These are phyloP conservation scores for Pseudobourletiella spinata DNA, from an alignment of 1,140 invertebrate genomes.

Conservation along the genomic window DNA sequence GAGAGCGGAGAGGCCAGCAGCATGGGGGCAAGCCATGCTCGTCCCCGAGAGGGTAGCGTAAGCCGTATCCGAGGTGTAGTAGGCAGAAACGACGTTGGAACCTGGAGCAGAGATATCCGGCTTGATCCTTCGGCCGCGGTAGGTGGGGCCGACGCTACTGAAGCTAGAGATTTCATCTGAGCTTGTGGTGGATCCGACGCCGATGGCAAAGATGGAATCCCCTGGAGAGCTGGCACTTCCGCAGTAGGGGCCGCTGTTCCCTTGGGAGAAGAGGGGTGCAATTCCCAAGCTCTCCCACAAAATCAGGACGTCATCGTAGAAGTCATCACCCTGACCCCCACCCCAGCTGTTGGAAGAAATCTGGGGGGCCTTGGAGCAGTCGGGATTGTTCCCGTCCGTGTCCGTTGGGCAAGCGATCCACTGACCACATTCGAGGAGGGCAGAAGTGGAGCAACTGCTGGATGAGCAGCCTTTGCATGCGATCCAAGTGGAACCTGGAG, in stretches of 20 bases:
- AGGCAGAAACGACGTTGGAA: slow-evolving; percentile 11
- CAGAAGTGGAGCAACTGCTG: not conserved
- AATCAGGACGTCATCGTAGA: slow-evolving; percentile 13
- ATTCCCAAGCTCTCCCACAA: slow-evolving; percentile 18
- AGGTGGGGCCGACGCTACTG: slow-evolving; percentile 16
- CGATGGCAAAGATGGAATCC: slow-evolving; percentile 12
- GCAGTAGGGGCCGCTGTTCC: slow-evolving; percentile 22
- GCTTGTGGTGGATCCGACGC: slow-evolving; percentile 10
- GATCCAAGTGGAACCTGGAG: slow-evolving; percentile 1
- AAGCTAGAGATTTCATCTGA: slow-evolving; percentile 3
- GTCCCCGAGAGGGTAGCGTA: slow-evolving; percentile 17
- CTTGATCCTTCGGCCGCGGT: not conserved
- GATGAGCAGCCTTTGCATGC: slow-evolving; percentile 10
- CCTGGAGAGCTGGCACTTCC: slow-evolving; percentile 14
- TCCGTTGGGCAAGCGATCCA: slow-evolving; percentile 10
- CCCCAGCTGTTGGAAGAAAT: slow-evolving; percentile 13
- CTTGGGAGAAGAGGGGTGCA: slow-evolving; percentile 23
- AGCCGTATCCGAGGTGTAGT: slow-evolving; percentile 5
- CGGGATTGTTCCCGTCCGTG: not conserved
- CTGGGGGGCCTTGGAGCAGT: slow-evolving; percentile 16
- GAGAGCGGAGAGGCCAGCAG: slow-evolving; percentile 13
- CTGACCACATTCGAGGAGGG: slow-evolving; percentile 10
- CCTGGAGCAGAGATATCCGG: slow-evolving; percentile 20
- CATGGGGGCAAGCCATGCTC: slow-evolving; percentile 22
- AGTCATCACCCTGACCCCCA: not conserved